Conservation (phyloP, 2,113 vertebrate genomes). For the Gallinago jamesoni region DNA sequence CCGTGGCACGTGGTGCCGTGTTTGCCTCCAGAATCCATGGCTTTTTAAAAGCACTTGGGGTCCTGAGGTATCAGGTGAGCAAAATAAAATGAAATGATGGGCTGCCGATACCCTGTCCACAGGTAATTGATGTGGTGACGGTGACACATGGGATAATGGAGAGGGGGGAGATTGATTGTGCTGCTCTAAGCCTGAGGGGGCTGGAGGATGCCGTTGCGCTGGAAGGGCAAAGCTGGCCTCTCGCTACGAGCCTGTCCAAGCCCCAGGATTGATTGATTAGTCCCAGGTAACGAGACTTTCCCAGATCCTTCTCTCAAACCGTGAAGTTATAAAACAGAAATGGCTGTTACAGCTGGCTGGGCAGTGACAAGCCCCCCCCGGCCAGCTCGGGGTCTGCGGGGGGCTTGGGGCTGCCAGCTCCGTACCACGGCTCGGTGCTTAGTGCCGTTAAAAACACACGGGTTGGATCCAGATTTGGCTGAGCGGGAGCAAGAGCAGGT, state of each 20-base stretch:
- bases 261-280: neutral
- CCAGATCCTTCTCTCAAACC: neutral
- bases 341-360: slow-evolving; percentile 30
- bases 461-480: slow-evolving; percentile 13
- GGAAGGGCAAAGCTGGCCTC: neutral
- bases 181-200: neutral
- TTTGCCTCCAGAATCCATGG: neutral
- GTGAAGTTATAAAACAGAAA: neutral
- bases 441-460: neutral
- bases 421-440: neutral
- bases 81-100: neutral
- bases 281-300: slow-evolving; percentile 10
- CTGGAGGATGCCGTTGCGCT: neutral
- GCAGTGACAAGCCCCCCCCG: neutral
- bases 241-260: neutral
- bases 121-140: neutral
- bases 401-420: neutral
- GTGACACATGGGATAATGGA: neutral
- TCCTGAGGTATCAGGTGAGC: neutral
- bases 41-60: neutral
- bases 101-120: neutral
- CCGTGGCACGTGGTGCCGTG: rapidly evolving
- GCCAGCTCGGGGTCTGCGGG: neutral
- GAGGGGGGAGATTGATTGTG: neutral
- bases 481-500: slow-evolving; percentile 38